Conservation (phyloP, 1,140 invertebrate species). For the Bombus difficillimus region DNA sequence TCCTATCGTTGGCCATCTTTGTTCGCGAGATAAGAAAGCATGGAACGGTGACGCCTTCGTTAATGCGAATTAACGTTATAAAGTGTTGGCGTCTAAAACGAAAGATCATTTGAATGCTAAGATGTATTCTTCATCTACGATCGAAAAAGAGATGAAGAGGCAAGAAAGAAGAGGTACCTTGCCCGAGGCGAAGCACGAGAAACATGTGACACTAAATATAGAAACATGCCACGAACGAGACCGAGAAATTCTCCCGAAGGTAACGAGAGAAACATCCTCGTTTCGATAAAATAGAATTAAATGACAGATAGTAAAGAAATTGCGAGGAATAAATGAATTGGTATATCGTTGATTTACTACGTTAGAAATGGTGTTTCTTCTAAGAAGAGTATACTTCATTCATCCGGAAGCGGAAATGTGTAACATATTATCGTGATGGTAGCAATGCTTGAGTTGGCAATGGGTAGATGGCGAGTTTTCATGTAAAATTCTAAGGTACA, state of each 20-base stretch:
- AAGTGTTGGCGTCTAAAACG: not conserved
- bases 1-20: constrained; percentile 17
- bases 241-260: constrained; percentile 49
- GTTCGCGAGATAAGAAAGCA: not conserved
- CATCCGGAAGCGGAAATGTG: not conserved
- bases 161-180: constrained; percentile 35
- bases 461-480: not conserved
- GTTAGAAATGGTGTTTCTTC: not conserved
- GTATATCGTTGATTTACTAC: not conserved
- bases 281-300: constrained; percentile 17
- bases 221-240: constrained; percentile 49
- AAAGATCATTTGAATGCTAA: too few species aligned
- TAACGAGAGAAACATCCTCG: constrained; percentile 46
- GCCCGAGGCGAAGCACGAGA: constrained; percentile 50
- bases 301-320: constrained; percentile 5
- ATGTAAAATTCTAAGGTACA: not conserved
- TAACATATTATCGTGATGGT: not conserved
- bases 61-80: constrained; percentile 20
- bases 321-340: too few species aligned
- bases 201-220: constrained; percentile 67
- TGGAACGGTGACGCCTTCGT: constrained; percentile 29
- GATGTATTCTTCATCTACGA: not conserved
- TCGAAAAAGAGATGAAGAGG: constrained; percentile 15
- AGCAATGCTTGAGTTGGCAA: not conserved
- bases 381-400: not conserved